Conservation (phyloP, 1,140 invertebrate species). For the Heterodera carotae region DNA sequence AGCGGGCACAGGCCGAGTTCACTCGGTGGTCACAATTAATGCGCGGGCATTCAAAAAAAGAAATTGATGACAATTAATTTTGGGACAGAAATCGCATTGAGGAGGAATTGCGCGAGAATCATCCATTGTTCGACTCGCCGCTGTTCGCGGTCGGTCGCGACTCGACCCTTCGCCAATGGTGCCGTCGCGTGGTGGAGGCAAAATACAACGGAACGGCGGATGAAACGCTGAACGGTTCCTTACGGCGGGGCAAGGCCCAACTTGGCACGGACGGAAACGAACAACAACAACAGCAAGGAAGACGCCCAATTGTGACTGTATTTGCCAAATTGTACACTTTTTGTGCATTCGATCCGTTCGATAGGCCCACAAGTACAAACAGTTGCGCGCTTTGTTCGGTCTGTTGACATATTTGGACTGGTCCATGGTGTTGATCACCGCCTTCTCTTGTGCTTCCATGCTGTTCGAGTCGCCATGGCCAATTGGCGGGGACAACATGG, state of each 20-base stretch:
- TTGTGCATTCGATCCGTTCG: background rate
- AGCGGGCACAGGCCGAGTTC: conserved; percentile 97
- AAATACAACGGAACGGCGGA: conserved; percentile 80
- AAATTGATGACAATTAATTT: background rate
- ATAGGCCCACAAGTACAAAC: conserved; percentile 69
- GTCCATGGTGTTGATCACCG: conserved; percentile 98
- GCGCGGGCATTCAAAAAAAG: too few relatives aligned
- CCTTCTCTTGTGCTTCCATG: conserved; percentile 94
- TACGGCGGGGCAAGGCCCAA: conserved; percentile 11
- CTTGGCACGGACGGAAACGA: background rate
- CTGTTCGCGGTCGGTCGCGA: conserved; percentile 89
- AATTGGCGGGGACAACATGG: conserved; percentile 61
- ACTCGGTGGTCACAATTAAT: conserved; percentile 67
- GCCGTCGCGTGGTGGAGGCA: conserved; percentile 91
- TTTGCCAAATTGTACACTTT: too few relatives aligned
- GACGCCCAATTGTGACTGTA: background rate
- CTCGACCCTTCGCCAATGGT: conserved; percentile 81
- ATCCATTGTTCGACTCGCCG: conserved; percentile 97
- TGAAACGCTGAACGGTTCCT: conserved; percentile 24
- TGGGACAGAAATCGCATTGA: conserved; percentile 62
- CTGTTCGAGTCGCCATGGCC: conserved; percentile 85
- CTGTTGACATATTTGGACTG: conserved; percentile 97
- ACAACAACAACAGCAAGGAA: conserved; percentile 13
- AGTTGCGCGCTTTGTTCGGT: conserved; percentile 71
- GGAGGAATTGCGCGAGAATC: conserved; percentile 93